Evolutionary conservation across 2,113 vertebrate species (phyloP).

Genomic region (Garra rufa): DNA sequence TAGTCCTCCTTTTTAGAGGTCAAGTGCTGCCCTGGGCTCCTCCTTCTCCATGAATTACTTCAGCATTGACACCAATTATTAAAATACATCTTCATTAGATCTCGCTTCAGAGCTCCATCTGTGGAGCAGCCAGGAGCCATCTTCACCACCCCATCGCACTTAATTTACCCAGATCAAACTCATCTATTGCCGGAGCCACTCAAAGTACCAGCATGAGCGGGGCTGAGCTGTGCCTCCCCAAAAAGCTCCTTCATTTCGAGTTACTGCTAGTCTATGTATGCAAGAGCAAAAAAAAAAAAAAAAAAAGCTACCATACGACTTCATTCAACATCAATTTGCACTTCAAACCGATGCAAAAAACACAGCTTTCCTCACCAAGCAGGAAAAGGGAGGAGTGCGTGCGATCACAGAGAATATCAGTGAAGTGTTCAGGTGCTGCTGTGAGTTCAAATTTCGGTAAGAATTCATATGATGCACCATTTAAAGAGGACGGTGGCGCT

Average conservation of each 20-base stretch:
- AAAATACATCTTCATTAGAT: conserved; percentile 64
- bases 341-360: conserved; percentile 34
- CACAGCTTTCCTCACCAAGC: conserved; percentile 16
- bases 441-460: conserved; percentile 26
- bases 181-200: conserved; percentile 26
- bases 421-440: conserved; percentile 18
- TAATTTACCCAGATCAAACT: conserved; percentile 16
- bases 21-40: conserved; percentile 50
- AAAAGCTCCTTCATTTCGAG: background rate
- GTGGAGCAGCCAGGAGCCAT: conserved; percentile 44
- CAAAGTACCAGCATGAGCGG: background rate
- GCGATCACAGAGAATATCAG: conserved; percentile 6
- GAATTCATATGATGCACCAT: conserved; percentile 21
- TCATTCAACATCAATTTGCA: conserved; percentile 47
- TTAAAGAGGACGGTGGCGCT: conserved; percentile 53
- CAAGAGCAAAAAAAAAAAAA: background rate
- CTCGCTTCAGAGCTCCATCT: conserved; percentile 47
- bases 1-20: conserved; percentile 53
- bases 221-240: background rate
- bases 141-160: conserved; percentile 16
- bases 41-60: conserved; percentile 50
- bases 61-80: conserved; percentile 54
- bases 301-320: background rate
- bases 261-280: background rate
- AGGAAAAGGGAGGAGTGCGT: conserved; percentile 23